phyloP scores from a whole-genome alignment of 1,140 invertebrate genomes.

The Camponotus floridanus region DNA sequence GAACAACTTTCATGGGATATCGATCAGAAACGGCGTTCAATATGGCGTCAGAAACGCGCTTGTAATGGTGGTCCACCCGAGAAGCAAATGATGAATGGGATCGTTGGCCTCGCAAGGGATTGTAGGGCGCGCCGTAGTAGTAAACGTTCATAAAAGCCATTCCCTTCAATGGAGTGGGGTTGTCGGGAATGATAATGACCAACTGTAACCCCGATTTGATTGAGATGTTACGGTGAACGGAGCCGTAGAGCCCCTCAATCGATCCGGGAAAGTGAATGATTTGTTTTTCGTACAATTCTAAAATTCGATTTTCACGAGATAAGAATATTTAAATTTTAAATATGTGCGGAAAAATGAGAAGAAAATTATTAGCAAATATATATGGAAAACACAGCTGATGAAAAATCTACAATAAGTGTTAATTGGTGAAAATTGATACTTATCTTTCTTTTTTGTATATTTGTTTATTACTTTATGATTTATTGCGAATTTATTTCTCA shows the following conservation, averaged over 20 bases:
- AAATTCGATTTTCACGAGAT: too few species aligned
- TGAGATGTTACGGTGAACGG: neutral
- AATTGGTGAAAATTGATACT: neutral
- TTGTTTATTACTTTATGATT: neutral
- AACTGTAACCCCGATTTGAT: neutral
- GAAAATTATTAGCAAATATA: too few species aligned
- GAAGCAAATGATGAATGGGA: conserved; percentile 59
- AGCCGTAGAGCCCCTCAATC: neutral
- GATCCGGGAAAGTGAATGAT: too few species aligned
- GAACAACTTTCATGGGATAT: neutral
- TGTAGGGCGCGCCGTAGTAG: conserved; percentile 21
- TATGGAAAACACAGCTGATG: too few species aligned
- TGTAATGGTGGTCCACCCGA: neutral
- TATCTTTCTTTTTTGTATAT: neutral
- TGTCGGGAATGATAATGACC: conserved; percentile 30
- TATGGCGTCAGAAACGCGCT: conserved; percentile 61
- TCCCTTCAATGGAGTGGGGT: conserved; percentile 34
- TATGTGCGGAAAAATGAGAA: too few species aligned
- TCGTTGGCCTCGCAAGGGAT: conserved; percentile 47
- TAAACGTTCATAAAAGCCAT: conserved; percentile 15
- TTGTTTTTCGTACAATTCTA: too few species aligned
- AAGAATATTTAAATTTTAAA: neutral
- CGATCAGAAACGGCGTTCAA: conserved; percentile 30
- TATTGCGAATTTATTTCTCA: neutral
- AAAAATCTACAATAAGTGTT: neutral